Evolutionary conservation across 2,888 invertebrate species (phyloP).

Genomic region (Chironomus riparius): DNA sequence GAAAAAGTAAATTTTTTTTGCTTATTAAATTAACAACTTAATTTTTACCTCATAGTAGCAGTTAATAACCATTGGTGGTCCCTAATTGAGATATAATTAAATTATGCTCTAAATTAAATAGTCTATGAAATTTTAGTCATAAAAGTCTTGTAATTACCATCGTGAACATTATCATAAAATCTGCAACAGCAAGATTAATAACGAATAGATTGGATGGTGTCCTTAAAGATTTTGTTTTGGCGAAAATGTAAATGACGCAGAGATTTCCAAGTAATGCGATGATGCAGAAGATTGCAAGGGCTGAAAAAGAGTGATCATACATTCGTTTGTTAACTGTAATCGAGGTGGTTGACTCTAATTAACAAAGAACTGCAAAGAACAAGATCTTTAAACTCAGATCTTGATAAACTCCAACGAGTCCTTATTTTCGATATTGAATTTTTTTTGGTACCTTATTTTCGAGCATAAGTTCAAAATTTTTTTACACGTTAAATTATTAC

Average conservation of each 20-base stretch:
- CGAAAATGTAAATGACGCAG: constrained; percentile 41
- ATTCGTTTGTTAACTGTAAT: no score
- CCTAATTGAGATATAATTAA: no score
- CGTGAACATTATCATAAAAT: constrained; percentile 78
- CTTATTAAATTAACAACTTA: not conserved
- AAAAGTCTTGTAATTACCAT: constrained; percentile 75
- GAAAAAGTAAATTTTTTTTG: not conserved
- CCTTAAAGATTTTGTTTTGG: constrained; percentile 48
- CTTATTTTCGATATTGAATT: no score
- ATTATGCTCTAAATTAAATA: not conserved
- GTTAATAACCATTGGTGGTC: constrained; percentile 45
- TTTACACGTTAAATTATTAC: no score
- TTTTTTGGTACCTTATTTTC: no score
- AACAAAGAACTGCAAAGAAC: no score
- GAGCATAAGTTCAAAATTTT: no score
- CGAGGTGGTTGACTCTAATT: no score
- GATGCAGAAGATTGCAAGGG: not conserved
- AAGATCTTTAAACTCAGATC: no score
- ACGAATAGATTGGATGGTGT: constrained; percentile 87
- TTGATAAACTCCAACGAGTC: no score
- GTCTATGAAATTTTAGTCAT: not conserved
- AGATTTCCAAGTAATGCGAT: constrained; percentile 41
- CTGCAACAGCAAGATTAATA: constrained; percentile 84
- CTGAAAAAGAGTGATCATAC: not conserved
- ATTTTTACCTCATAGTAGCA: constrained; percentile 58